Percentiles rank a stretch among this genome's conserved stretches.
Evolutionary conservation across 2,113 vertebrate genomes (phyloP).

Genomic region (Callocephalon fimbriatum): DNA sequence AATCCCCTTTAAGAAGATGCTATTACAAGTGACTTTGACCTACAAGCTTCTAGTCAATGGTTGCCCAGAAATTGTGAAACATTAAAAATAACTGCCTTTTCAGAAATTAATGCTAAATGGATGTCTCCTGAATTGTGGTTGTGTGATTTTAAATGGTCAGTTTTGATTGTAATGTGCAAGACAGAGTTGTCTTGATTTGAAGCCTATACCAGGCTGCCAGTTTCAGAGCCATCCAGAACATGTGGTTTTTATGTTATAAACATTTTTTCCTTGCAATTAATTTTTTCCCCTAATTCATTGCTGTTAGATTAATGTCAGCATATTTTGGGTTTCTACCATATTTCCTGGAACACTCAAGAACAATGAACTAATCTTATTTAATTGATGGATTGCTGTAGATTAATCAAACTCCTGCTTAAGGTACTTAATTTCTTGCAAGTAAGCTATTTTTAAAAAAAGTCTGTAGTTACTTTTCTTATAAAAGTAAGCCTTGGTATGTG

Average conservation of each 20-base stretch:
- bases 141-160: background rate
- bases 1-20: background rate
- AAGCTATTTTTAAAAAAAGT: background rate
- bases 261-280: background rate
- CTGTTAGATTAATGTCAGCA: background rate
- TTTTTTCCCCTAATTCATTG: background rate
- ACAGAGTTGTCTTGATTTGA: background rate
- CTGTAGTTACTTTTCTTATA: background rate
- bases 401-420: constrained; percentile 15
- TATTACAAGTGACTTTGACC: background rate
- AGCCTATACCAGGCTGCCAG: background rate
- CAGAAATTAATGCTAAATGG: background rate
- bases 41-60: background rate
- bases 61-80: background rate
- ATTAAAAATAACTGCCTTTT: background rate
- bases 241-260: background rate
- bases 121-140: background rate
- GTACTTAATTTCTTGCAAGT: background rate
- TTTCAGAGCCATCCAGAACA: background rate
- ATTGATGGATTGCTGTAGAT: constrained; percentile 11
- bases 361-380: background rate
- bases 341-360: background rate
- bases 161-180: background rate
- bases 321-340: background rate
- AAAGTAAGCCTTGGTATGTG: background rate